Percentiles rank a stretch among this genome's conserved stretches.
These are phyloP conservation scores for Typhlichthys eigenmanni DNA, from an alignment of 2,797 vertebrate genomes.

Conservation along the genomic window DNA sequence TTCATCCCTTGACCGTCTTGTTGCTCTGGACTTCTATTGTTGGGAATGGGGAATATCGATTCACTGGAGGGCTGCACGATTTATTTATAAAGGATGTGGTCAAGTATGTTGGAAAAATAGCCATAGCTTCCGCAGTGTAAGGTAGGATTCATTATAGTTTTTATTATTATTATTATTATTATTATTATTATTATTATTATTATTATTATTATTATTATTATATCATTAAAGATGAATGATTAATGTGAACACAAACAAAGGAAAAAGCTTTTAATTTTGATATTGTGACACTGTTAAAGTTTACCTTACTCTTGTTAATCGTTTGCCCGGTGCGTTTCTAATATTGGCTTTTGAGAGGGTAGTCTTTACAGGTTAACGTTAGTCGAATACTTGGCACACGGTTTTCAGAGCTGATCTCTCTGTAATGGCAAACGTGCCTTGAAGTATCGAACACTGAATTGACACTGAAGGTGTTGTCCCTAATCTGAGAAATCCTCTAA, in stretches of 20 bases:
- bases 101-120: conserved; percentile 95
- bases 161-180: conserved; percentile 7
- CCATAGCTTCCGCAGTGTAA: conserved; percentile 98
- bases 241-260: conserved; percentile 1
- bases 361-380: conserved; percentile 31
- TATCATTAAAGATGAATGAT: background rate
- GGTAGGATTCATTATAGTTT: conserved; percentile 75
- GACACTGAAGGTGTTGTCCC: conserved; percentile 60
- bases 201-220: conserved; percentile 8
- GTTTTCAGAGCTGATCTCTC: conserved; percentile 52
- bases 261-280: conserved; percentile 33
- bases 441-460: conserved; percentile 54
- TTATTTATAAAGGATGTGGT: conserved; percentile 85
- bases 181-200: conserved; percentile 12
- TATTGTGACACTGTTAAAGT: conserved; percentile 68
- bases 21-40: conserved; percentile 81
- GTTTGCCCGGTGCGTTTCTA: conserved; percentile 44
- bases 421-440: conserved; percentile 60
- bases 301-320: conserved; percentile 43
- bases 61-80: conserved; percentile 83
- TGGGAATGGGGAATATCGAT: conserved; percentile 90
- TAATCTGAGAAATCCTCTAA: conserved; percentile 54
- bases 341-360: conserved; percentile 33
- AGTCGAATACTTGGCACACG: conserved; percentile 50
- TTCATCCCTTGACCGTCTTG: conserved; percentile 81